Conservation (phyloP, 2,888 invertebrate species). For the Glomeris marginata region DNA sequence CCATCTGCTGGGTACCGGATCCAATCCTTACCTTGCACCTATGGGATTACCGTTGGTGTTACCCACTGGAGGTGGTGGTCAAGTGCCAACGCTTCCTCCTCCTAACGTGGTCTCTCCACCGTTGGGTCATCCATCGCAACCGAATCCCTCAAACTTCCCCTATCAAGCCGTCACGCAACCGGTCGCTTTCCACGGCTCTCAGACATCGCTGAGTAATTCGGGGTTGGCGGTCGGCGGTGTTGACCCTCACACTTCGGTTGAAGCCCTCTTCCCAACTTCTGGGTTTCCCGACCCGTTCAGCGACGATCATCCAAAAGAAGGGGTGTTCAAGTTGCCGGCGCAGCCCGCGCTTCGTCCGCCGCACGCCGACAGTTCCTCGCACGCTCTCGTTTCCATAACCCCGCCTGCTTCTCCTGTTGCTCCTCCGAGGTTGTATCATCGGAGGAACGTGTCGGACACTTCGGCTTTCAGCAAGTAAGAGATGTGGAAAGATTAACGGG, state of each 20-base stretch:
- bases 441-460: slow-evolving; percentile 70
- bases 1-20: not conserved
- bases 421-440: slow-evolving; percentile 39
- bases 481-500: not conserved
- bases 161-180: slow-evolving; percentile 7
- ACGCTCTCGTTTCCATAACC: slow-evolving; percentile 15
- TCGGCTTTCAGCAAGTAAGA: slow-evolving; percentile 62
- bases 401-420: slow-evolving; percentile 21
- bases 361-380: not conserved
- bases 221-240: too few relatives aligned
- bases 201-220: not conserved
- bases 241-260: slow-evolving; percentile 29
- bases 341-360: slow-evolving; percentile 14
- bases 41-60: slow-evolving; percentile 11
- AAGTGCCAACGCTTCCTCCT: slow-evolving; percentile 13
- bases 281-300: slow-evolving; percentile 55
- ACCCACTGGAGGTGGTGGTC: slow-evolving; percentile 16
- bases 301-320: slow-evolving; percentile 28
- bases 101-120: slow-evolving; percentile 2
- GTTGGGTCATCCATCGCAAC: slow-evolving; percentile 7
- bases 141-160: slow-evolving; percentile 17
- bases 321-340: slow-evolving; percentile 9
- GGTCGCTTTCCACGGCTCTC: not conserved
- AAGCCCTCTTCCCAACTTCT: slow-evolving; percentile 47
- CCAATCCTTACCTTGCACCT: slow-evolving; percentile 6